Conservation (phyloP, 2,888 invertebrate species). For the Abrostola tripartita region DNA sequence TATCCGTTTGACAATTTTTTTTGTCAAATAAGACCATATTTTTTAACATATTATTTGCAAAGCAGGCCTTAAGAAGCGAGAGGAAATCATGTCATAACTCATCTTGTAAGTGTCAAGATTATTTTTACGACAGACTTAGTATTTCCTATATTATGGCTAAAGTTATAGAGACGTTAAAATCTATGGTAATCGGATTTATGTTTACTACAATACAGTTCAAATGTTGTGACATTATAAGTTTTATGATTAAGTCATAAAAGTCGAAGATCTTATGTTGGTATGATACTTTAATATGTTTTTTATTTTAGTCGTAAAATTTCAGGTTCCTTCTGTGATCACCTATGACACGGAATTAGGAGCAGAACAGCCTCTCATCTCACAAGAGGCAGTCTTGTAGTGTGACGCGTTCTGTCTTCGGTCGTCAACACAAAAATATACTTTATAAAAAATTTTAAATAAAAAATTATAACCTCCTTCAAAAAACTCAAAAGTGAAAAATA, state of each 20-base stretch:
- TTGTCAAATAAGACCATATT: too few relatives aligned
- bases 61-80: too few relatives aligned
- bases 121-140: conserved; percentile 22
- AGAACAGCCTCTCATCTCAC: neutral
- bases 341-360: neutral
- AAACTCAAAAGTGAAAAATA: too few relatives aligned
- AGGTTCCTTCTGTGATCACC: neutral
- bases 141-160: conserved; percentile 4
- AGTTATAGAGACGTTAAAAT: conserved; percentile 31
- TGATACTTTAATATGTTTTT: conserved; percentile 35
- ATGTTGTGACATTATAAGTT: conserved; percentile 37
- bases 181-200: conserved; percentile 40
- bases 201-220: conserved; percentile 31
- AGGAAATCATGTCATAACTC: neutral
- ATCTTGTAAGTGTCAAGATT: neutral
- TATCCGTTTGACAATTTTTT: too few relatives aligned
- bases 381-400: too few relatives aligned
- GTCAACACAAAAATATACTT: too few relatives aligned
- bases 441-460: too few relatives aligned
- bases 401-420: too few relatives aligned
- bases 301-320: conserved; percentile 37
- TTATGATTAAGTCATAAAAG: conserved; percentile 50
- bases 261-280: conserved; percentile 15
- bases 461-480: too few relatives aligned
- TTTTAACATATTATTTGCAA: too few relatives aligned